These are phyloP conservation scores for Nothocercus nigrocapillus DNA, from an alignment of 2,113 vertebrate species.

Conservation along the genomic window DNA sequence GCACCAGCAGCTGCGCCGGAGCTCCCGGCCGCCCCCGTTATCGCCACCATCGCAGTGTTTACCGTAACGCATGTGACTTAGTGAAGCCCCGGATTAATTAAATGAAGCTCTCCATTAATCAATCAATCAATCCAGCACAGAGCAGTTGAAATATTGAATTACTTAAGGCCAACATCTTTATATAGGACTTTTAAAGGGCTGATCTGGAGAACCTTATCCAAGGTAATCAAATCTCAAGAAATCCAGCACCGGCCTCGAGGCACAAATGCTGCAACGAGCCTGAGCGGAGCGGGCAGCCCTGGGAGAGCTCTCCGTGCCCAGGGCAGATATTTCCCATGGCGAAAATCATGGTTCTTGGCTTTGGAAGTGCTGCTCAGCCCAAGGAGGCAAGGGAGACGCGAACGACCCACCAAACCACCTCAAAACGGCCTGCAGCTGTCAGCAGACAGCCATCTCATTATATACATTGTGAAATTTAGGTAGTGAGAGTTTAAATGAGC, in stretches of 20 bases:
- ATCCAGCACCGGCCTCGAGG: slow-evolving; percentile 15
- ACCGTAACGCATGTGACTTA: slow-evolving; percentile 70
- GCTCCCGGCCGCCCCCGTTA: background rate
- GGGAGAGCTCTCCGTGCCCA: background rate
- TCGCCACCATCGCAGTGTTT: slow-evolving; percentile 11
- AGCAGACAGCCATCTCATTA: background rate
- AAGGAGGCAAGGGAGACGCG: background rate
- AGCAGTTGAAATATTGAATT: slow-evolving; percentile 74
- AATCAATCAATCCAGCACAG: slow-evolving; percentile 69
- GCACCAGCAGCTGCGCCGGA: background rate
- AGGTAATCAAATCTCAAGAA: slow-evolving; percentile 37
- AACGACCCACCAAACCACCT: background rate
- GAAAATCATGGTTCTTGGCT: background rate
- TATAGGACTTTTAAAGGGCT: slow-evolving; percentile 68
- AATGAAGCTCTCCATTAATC: slow-evolving; percentile 72
- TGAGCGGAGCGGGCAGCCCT: background rate
- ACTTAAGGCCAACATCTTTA: slow-evolving; percentile 70
- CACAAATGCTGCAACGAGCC: background rate
- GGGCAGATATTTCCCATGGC: background rate
- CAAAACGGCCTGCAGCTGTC: background rate
- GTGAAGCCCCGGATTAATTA: slow-evolving; percentile 69
- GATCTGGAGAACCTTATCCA: slow-evolving; percentile 59
- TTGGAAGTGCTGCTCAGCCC: background rate
- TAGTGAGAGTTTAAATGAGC: background rate
- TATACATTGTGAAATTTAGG: slow-evolving; percentile 12